Conservation (phyloP, 2,888 invertebrate species). For the Drosophila lacicola region DNA sequence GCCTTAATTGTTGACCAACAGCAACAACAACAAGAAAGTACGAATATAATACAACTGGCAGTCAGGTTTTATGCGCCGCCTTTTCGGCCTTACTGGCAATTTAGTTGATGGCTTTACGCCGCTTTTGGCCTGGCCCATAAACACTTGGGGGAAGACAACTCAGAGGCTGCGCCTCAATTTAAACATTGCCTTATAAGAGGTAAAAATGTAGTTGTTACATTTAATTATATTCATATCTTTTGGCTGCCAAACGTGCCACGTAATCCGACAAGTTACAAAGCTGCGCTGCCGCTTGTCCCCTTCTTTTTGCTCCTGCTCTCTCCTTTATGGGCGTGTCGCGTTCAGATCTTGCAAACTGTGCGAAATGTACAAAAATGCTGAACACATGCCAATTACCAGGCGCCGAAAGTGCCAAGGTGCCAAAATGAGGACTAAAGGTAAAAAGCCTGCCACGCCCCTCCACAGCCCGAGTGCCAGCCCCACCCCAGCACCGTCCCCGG, state of each 20-base stretch:
- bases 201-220: slow-evolving; percentile 80
- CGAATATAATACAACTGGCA: slow-evolving; percentile 46
- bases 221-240: slow-evolving; percentile 78
- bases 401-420: slow-evolving; percentile 71
- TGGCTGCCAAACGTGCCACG: slow-evolving; percentile 71
- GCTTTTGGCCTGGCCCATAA: slow-evolving; percentile 44
- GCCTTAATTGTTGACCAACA: slow-evolving; percentile 76
- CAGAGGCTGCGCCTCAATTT: slow-evolving; percentile 42
- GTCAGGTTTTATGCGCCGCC: slow-evolving; percentile 64
- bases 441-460: slow-evolving; percentile 52
- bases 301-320: not conserved
- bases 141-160: slow-evolving; percentile 52
- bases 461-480: not conserved
- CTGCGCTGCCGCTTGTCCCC: not conserved
- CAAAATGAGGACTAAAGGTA: slow-evolving; percentile 72
- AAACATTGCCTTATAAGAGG: slow-evolving; percentile 66
- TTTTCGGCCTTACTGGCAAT: slow-evolving; percentile 52
- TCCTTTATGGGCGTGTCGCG: slow-evolving; percentile 44
- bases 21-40: slow-evolving; percentile 13
- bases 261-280: slow-evolving; percentile 68
- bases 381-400: slow-evolving; percentile 78
- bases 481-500: not conserved
- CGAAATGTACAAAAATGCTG: slow-evolving; percentile 78
- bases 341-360: slow-evolving; percentile 69
- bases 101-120: slow-evolving; percentile 73